phyloP scores from a whole-genome alignment of 2,797 vertebrate species.

The Lophotriccus pileatus region DNA sequence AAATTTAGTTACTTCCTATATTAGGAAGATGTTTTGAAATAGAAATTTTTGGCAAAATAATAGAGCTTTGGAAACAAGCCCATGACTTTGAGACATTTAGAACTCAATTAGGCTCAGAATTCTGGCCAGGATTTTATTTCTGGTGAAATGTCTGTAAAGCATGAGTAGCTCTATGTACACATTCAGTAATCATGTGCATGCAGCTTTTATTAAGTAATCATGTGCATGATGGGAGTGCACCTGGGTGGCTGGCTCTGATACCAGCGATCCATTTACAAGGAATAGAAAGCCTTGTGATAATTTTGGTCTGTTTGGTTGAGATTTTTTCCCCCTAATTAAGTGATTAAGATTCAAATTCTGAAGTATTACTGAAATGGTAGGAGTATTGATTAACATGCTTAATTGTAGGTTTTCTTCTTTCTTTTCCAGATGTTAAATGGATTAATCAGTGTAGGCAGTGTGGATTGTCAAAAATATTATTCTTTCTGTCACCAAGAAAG shows the following conservation, averaged over 20 bases:
- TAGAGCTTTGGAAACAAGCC: neutral
- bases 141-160: neutral
- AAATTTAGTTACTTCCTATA: neutral
- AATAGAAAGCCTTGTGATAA: neutral
- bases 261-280: neutral
- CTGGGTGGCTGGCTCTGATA: neutral
- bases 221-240: neutral
- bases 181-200: fast-evolving
- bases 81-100: neutral
- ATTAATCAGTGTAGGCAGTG: constrained; percentile 85
- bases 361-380: neutral
- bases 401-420: neutral
- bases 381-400: neutral
- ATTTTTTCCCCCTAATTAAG: neutral
- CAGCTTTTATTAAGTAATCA: neutral
- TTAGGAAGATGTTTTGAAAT: neutral
- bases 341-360: neutral
- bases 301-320: neutral
- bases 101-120: neutral
- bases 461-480: constrained; percentile 91
- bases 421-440: constrained; percentile 83
- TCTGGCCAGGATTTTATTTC: neutral
- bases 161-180: neutral
- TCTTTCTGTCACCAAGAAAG: constrained; percentile 87
- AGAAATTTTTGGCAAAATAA: fast-evolving